These are phyloP conservation scores for Cladopsammia gracilis DNA, from an alignment of 64 coral and sea anemone genomes.

Conservation along the genomic window DNA sequence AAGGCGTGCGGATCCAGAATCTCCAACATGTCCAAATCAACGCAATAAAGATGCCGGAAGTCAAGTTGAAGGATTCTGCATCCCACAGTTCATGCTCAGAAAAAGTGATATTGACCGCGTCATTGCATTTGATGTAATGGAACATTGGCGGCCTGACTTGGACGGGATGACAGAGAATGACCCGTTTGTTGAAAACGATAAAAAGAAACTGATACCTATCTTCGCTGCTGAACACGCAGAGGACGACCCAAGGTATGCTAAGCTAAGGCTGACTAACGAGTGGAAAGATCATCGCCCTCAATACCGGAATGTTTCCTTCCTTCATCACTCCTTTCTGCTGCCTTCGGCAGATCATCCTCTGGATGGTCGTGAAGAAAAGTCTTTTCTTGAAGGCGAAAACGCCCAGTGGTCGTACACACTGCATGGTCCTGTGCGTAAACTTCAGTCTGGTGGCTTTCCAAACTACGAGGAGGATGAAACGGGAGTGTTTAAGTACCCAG, in stretches of 20 bases:
- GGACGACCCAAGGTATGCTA: conserved; percentile 58
- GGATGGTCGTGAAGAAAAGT: not conserved
- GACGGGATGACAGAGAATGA: conserved; percentile 25
- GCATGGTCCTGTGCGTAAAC: conserved; percentile 59
- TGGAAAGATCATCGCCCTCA: conserved; percentile 30
- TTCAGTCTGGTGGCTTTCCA: not conserved
- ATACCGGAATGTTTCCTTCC: conserved; percentile 40
- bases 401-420: conserved; percentile 19
- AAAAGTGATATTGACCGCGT: conserved; percentile 2
- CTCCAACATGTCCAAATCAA: not conserved
- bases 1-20: conserved; percentile 3
- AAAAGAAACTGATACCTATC: conserved; percentile 19
- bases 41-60: conserved; percentile 51
- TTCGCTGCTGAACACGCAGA: conserved; percentile 60
- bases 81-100: conserved; percentile 42
- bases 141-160: conserved; percentile 55
- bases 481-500: conserved; percentile 44
- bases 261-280: conserved; percentile 42
- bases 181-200: conserved; percentile 22
- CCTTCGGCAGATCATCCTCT: not conserved
- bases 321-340: conserved; percentile 31
- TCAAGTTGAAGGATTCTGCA: conserved; percentile 64
- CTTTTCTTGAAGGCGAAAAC: not conserved
- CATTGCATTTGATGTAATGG: not conserved
- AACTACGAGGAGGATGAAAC: conserved; percentile 38